phyloP scores from a whole-genome alignment of 2,797 vertebrate species.

The Synaphobranchus kaupii region DNA sequence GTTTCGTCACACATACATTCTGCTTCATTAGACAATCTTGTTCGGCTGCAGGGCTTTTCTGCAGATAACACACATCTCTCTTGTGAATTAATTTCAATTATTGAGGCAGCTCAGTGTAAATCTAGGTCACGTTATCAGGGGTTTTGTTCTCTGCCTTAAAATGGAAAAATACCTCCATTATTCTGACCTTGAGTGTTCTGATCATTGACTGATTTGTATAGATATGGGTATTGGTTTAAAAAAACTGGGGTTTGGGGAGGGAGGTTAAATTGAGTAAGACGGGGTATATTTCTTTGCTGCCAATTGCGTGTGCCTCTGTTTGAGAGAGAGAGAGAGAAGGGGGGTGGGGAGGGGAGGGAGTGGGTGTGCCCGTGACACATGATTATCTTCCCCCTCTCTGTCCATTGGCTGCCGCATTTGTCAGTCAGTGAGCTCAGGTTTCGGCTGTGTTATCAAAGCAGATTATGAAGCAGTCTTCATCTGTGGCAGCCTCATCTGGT shows the following conservation, averaged over 20 bases:
- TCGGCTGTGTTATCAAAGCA: constrained; percentile 47
- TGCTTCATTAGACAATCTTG: constrained; percentile 72
- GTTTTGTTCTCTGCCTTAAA: constrained; percentile 9
- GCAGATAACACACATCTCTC: constrained; percentile 67
- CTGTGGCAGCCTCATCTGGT: constrained; percentile 47
- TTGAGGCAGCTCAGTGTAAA: constrained; percentile 59
- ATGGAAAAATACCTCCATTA: constrained; percentile 51
- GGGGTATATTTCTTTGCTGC: constrained; percentile 21
- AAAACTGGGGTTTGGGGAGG: constrained; percentile 49
- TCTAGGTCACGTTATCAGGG: constrained; percentile 30
- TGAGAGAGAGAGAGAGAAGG: neutral
- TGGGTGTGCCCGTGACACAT: constrained; percentile 42
- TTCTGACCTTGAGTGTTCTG: constrained; percentile 69
- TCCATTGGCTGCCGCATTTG: constrained; percentile 49
- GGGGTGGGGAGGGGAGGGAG: neutral
- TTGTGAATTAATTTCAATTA: constrained; percentile 72
- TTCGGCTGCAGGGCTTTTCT: constrained; percentile 58
- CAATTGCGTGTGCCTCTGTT: constrained; percentile 25
- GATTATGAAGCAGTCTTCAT: constrained; percentile 56
- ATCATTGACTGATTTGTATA: constrained; percentile 55
- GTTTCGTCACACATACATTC: constrained; percentile 71
- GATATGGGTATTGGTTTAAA: constrained; percentile 23
- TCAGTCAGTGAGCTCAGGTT: constrained; percentile 42
- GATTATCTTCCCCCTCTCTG: constrained; percentile 16
- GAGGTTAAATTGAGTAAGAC: constrained; percentile 43